Percentiles rank a stretch among this genome's conserved stretches.
Conservation (phyloP, 2,888 invertebrate genomes). For the Brenthis ino region DNA sequence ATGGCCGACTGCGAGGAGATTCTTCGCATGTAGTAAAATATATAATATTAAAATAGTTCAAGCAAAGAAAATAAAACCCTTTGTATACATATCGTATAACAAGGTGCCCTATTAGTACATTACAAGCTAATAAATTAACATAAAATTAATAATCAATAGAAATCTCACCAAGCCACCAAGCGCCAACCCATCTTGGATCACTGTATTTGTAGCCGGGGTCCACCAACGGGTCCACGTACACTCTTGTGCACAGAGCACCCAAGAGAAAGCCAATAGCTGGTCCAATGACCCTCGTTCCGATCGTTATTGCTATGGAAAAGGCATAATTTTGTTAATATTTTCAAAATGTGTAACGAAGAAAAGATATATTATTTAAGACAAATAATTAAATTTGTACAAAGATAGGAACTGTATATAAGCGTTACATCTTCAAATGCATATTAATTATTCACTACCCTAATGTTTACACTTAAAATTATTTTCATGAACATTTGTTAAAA, state of each 20-base stretch:
- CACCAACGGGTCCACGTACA: conserved; percentile 90
- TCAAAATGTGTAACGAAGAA: conserved; percentile 2
- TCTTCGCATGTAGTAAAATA: not conserved
- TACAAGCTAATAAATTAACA: not conserved
- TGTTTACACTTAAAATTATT: too few relatives aligned
- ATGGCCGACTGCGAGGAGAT: conserved; percentile 8
- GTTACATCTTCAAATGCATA: too few relatives aligned
- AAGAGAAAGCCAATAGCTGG: conserved; percentile 95
- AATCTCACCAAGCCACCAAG: conserved; percentile 96
- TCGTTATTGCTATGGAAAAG: conserved; percentile 89
- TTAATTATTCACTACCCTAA: too few relatives aligned
- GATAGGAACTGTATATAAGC: too few relatives aligned
- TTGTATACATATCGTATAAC: not conserved
- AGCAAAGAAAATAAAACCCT: conserved; percentile 26
- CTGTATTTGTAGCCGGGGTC: conserved; percentile 89
- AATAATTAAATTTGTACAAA: not conserved
- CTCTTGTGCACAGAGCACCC: conserved; percentile 93
- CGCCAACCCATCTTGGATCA: conserved; percentile 96
- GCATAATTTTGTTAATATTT: conserved; percentile 21
- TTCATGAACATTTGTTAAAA: too few relatives aligned
- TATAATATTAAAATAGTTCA: conserved; percentile 17
- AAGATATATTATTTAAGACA: not conserved
- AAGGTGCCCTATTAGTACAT: not conserved
- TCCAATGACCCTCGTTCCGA: conserved; percentile 94
- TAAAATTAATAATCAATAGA: not conserved